Evolutionary conservation across 1,140 invertebrate species (phyloP), one percentile per base, ranked within the genome.

Genomic region (Bactericera cockerelli): DNA sequence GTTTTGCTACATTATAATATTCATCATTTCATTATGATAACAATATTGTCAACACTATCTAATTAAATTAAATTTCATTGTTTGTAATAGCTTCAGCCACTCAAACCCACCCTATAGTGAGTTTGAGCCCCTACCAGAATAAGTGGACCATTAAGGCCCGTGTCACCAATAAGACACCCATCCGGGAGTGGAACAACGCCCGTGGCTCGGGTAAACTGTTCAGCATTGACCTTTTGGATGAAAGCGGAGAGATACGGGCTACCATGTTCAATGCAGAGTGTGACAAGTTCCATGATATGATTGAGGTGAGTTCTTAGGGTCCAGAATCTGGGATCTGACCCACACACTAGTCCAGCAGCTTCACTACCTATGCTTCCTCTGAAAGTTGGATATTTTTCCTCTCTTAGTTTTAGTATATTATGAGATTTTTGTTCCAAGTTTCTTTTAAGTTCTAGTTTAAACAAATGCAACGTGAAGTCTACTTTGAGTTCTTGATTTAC

Each of bases 161-260:
- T 42, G 87, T 98, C 0, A 87, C 84, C 11, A 83, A 78, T 62
- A 98, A 98, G 70, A 79, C 83, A 6, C 67, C 73, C 0, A 84
- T 98, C 31, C 79, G 86, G 61, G 87, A 83, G 0, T 97, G 91
- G 88, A 89, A 81, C 42, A 98, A 97, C 73, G 83, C 89, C 0
- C 78, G 80, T 56, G 93, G 94, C 0, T 89, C 94, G 74, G 95
- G 94, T 1, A 92, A 91, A 70, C 74, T 99, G 1, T 99, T 99
- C 68, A 89, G 81, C 64, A 84, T 98, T 72, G 90, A 93, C 71
- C 71, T 99, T 0, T 73, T 90, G 56, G 97, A 99, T 75, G 89
- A 95, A 64, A 88, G 81, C 65, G 93, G 93, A 10, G 93, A 97
- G 74, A 98, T 99, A 59, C 75, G 89, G 59, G 87, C 87, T n/a